Percentiles rank a stretch among this genome's conserved stretches.
These are phyloP conservation scores for human DNA, from an alignment of 2,113 vertebrate species.

Conservation along the genomic window GRCh38 chr6:164117001-164117500, in stretches of 20 bases:
- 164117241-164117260: slow-evolving; percentile 43
- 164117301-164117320: not conserved
- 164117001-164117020: slow-evolving; percentile 32
- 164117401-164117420: fast-evolving
- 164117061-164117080: slow-evolving; percentile 3
- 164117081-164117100: slow-evolving; percentile 35
- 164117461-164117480: fast-evolving
- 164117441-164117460: fast-evolving
- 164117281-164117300: not conserved
- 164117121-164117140: slow-evolving; percentile 30
- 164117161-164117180: not conserved
- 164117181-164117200: not conserved
- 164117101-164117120: slow-evolving; percentile 45
- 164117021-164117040: not conserved
- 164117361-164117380: not conserved
- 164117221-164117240: not conserved
- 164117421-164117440: fast-evolving
- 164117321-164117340: not conserved
- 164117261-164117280: not conserved
- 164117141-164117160: not conserved
- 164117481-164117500: fast-evolving
- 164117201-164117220: slow-evolving; percentile 21
- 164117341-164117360: not conserved
- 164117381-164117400: not conserved
- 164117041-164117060: not conserved